Base-by-base conservation (phyloP, 2,113 vertebrate species). In the Mungos mungo region DNA sequence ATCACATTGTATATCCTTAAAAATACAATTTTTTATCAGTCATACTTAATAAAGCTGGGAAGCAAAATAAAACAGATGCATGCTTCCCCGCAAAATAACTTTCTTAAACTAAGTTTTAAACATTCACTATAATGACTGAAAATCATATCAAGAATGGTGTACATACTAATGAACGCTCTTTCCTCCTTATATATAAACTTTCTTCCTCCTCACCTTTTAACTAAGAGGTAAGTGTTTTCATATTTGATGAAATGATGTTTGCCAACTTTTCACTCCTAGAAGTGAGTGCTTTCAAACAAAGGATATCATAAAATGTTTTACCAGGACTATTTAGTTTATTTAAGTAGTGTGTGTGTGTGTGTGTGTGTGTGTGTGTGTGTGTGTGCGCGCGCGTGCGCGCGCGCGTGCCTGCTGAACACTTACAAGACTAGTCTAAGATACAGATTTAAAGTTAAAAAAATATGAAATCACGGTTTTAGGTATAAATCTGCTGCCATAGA, bases 201-300 rank as follows among this genome's bases (percentile, higher is more conserved):
- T 41, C 29, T 14, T 82, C 77, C 19, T 82, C 77, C 33, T 74
- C 3, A 54, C 35, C 69, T 79, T 69, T 77, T 69, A 69, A 35
- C 31, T 47, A 10, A 2, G 31, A 85, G 23, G 18, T 27, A 52
- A 63, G 7, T 14, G 54, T 35, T 89, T 84, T 72, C 71, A 71
- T 29, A 71, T 25, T 63, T 25, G 11, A 60, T 41, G n/a, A 41
- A 38, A 85, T 14, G 4, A 47, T 84, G 7, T 89, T 41, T 13
- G 15, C 21, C 77, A 63, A 63, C n/a, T 95, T 63, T 63, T 63
- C 41, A 52, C 19, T n/a, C 45, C 3, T 95, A 63, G 50, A 92
- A 88, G 16, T 95, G n/a, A 88, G 68, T 88, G 15, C 18, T 69
- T 88, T 92, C 60, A 91, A 94, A 91, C 29, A 69, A 60, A 60